A percentile compares a stretch with the other conserved stretches of the same genome.
Evolutionary conservation across 2,888 invertebrate species (phyloP).

Genomic region (Clistopyga incitator): DNA sequence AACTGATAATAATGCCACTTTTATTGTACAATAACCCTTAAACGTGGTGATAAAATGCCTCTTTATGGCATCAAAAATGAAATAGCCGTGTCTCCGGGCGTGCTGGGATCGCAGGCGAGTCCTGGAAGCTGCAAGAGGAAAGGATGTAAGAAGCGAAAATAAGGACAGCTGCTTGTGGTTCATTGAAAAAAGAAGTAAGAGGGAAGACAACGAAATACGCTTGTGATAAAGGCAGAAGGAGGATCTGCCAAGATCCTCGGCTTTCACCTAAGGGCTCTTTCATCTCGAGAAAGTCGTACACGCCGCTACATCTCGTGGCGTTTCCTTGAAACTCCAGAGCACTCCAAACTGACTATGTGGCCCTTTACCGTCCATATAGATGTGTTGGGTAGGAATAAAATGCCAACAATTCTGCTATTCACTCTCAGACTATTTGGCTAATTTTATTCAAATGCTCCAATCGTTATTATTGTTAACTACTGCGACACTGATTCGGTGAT

Average conservation of each 20-base stretch:
- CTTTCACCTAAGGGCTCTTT: conserved; percentile 10
- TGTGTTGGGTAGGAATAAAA: neutral
- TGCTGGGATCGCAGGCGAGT: conserved; percentile 46
- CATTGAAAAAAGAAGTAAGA: conserved; percentile 33
- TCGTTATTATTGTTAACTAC: neutral
- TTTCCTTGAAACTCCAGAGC: conserved; percentile 68
- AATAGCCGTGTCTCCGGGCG: conserved; percentile 76
- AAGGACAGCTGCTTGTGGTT: conserved; percentile 47
- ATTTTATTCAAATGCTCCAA: neutral
- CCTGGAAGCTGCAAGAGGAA: conserved; percentile 28
- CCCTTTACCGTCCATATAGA: conserved; percentile 55
- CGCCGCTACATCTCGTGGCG: conserved; percentile 77
- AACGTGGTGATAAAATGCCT: conserved; percentile 82
- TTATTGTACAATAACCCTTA: conserved; percentile 84
- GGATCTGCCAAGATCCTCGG: neutral
- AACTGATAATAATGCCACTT: conserved; percentile 84
- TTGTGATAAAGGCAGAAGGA: conserved; percentile 17
- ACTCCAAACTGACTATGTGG: conserved; percentile 18
- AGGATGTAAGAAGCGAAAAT: conserved; percentile 16
- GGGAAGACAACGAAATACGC: conserved; percentile 3
- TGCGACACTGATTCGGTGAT: neutral
- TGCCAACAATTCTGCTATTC: neutral
- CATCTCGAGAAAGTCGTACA: conserved; percentile 67
- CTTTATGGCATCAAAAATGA: conserved; percentile 83
- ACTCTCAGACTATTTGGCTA: neutral